Base-by-base conservation (phyloP, 2,888 invertebrate species). In the Drosophila acutilabella region DNA sequence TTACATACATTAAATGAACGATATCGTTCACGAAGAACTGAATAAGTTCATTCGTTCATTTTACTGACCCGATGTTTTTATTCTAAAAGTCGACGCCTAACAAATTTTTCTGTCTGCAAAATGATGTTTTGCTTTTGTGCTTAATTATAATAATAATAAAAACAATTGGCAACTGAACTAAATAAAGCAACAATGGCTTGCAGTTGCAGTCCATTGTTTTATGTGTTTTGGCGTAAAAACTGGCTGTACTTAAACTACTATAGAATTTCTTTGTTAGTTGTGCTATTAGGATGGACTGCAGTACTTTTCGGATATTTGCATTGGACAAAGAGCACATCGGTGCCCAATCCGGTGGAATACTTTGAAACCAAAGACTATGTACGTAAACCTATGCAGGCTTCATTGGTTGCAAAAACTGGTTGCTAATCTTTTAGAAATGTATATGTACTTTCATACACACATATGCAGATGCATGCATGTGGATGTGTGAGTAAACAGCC, bases 141-240 rank as follows among this genome's bases (percentile, higher is more conserved):
- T 45, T 44, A 44, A 44, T 13, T 7, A n/a, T 48, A 33, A 26
- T 13, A 23, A 26, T 0, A 50, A 18, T 36, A 36, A 50, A 6
- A 50, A 8, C n/a, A 50, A 36, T 36, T 36, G 4, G 13, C 36
- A 30, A 4, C n/a, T n/a, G 10, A 30, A 30, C 6, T 30, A 13
- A 23, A 23, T 2, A n/a, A 14, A 20, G 8, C 16, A 61, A 60
- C 16, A 47, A 85, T 86, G 86, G 47, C 53, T 23, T 68, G 65
- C 36, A 59, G 44, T 10, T 70, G 68, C 20, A 76, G 60, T 45
- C 64, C 71, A 4, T 69, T 85, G 45, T 82, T 87, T 58, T 44
- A 41, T 30, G 83, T 90, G 10, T 91, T 91, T 71, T 65, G 81
- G 20, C 82, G 84, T 42, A 91, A 91, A 66, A 91, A 91, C 58